Conservation (phyloP, 2,113 vertebrate genomes). For the Rattus norvegicus region DNA sequence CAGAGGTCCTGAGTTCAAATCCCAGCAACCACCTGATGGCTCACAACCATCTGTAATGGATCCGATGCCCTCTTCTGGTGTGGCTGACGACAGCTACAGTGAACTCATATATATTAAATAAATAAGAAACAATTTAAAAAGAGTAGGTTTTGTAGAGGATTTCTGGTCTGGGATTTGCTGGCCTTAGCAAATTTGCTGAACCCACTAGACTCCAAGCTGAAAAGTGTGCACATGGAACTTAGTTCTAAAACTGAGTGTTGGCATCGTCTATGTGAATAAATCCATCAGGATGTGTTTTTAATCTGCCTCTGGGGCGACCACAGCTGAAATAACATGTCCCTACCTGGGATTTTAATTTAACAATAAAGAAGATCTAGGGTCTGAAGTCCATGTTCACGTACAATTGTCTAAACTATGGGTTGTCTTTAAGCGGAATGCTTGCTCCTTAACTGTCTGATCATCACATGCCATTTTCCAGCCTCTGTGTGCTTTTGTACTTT, state of each 20-base stretch:
- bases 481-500: constrained; percentile 75
- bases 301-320: background rate
- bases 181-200: constrained; percentile 21
- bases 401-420: background rate
- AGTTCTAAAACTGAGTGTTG: constrained; percentile 16
- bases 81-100: no score
- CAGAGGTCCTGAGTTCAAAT: no score
- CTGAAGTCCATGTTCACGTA: background rate
- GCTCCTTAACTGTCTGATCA: constrained; percentile 54
- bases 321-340: background rate
- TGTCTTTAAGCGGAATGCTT: constrained; percentile 49
- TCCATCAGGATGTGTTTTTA: constrained; percentile 6
- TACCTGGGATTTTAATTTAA: constrained; percentile 44
- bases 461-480: constrained; percentile 65
- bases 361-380: background rate
- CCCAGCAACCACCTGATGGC: no score
- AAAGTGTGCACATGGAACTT: background rate
- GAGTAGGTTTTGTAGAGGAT: constrained; percentile 29
- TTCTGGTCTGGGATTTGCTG: constrained; percentile 64
- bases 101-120: no score
- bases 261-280: constrained; percentile 34
- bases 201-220: background rate
- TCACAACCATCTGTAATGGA: no score
- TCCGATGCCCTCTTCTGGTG: no score
- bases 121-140: no score